Percentiles rank a stretch among this genome's conserved stretches.
Evolutionary conservation across 2,888 invertebrate species (phyloP).

Genomic region (Nephrotoma appendiculata): DNA sequence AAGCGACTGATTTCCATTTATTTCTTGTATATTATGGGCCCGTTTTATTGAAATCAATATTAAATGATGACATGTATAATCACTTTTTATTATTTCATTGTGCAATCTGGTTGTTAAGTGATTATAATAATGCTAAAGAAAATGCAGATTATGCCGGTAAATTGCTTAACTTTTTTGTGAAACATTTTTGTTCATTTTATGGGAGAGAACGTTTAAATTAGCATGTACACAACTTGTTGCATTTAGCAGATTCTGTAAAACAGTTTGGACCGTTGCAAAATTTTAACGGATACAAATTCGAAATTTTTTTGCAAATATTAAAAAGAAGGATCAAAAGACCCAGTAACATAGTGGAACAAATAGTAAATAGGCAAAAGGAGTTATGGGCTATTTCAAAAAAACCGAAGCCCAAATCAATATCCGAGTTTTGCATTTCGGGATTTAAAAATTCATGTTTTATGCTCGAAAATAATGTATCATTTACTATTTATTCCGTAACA

Average conservation of each 20-base stretch:
- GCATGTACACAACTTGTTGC: conserved; percentile 6
- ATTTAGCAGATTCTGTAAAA: conserved; percentile 5
- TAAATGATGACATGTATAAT: conserved; percentile 7
- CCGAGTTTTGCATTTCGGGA: neutral
- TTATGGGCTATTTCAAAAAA: neutral
- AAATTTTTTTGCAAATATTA: neutral
- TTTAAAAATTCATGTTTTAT: neutral
- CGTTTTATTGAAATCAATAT: neutral
- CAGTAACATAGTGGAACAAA: neutral
- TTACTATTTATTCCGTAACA: neutral
- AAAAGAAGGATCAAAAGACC: conserved; percentile 6
- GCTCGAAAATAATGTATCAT: neutral
- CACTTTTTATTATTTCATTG: conserved; percentile 7
- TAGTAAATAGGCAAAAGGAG: neutral
- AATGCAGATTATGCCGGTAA: neutral
- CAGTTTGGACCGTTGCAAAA: neutral
- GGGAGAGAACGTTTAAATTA: conserved; percentile 4
- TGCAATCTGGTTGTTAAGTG: conserved; percentile 5
- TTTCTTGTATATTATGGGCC: conserved; percentile 5
- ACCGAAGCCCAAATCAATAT: neutral
- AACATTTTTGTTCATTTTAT: conserved; percentile 6
- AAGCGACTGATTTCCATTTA: conserved; percentile 9
- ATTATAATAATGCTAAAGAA: neutral
- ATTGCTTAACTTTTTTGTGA: neutral
- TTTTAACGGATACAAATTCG: neutral